phyloP scores from a whole-genome alignment of 2,797 vertebrate species.

The Otolemur crassicaudatus region DNA sequence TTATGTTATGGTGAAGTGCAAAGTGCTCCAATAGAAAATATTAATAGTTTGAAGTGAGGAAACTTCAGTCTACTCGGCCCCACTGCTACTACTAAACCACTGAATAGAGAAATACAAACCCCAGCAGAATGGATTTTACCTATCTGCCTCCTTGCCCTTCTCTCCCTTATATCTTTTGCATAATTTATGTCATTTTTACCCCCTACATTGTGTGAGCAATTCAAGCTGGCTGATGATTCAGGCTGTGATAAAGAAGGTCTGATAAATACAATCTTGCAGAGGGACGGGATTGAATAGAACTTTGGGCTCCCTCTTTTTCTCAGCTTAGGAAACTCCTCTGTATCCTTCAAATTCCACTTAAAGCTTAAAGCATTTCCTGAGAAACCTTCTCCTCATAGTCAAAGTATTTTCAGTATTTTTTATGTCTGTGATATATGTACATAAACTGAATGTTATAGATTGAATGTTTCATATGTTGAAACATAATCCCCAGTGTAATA shows the following conservation, averaged over 20 bases:
- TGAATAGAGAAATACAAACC: background rate
- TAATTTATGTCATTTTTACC: background rate
- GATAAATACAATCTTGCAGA: background rate
- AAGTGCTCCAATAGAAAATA: background rate
- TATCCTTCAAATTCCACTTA: background rate
- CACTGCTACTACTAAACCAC: background rate
- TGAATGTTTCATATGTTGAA: background rate
- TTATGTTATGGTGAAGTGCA: background rate
- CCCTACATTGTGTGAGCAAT: background rate
- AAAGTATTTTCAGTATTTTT: background rate
- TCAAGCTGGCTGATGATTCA: background rate
- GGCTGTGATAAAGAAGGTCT: background rate
- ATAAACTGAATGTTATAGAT: background rate
- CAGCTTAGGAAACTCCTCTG: background rate
- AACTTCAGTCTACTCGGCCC: background rate
- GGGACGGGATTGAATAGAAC: background rate
- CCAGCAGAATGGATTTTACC: background rate
- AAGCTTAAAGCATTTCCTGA: background rate
- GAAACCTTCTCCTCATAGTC: background rate
- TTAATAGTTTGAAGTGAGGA: slow-evolving; percentile 16
- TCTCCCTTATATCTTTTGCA: background rate
- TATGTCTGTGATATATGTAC: background rate
- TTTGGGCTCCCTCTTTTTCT: background rate
- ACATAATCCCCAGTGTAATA: background rate
- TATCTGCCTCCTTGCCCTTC: background rate